Evolutionary conservation across 2,797 vertebrate species (phyloP).

Genomic region (Gambusia yucatana): DNA sequence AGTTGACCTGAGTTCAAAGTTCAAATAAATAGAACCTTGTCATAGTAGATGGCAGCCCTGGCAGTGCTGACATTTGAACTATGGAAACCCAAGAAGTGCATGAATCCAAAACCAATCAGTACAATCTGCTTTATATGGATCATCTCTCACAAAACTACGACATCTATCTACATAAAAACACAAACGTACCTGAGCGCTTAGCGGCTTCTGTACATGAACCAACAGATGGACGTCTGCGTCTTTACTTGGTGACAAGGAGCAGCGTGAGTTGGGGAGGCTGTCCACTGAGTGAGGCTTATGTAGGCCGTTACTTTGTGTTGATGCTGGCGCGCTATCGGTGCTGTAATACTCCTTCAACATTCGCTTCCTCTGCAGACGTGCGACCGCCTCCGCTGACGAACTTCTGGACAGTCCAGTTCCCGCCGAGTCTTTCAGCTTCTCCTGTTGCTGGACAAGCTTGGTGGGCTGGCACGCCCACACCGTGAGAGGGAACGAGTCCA

Average conservation of each 20-base stretch:
- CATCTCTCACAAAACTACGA: not conserved
- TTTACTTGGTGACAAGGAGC: conserved; percentile 60
- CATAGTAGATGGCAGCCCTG: too few relatives aligned
- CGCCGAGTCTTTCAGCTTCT: conserved; percentile 68
- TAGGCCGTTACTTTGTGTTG: conserved; percentile 78
- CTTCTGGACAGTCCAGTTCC: conserved; percentile 82
- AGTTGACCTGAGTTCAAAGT: too few relatives aligned
- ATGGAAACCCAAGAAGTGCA: too few relatives aligned
- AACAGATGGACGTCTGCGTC: conserved; percentile 90
- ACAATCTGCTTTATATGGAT: too few relatives aligned
- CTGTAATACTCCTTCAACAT: conserved; percentile 95
- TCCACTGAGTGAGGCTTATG: conserved; percentile 82
- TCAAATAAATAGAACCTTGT: too few relatives aligned
- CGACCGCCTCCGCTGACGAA: conserved; percentile 85
- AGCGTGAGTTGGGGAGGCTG: conserved; percentile 61
- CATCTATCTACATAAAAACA: not conserved
- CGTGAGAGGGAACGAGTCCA: conserved; percentile 95
- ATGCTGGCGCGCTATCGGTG: conserved; percentile 65
- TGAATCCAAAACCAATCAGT: too few relatives aligned
- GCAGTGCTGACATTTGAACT: too few relatives aligned
- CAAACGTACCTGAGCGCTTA: conserved; percentile 87
- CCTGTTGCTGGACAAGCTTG: conserved; percentile 85
- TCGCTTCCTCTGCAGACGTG: conserved; percentile 89
- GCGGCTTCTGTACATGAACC: conserved; percentile 89
- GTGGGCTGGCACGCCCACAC: conserved; percentile 93